phyloP scores from a whole-genome alignment of 2,888 invertebrate species.

The Ophion ventricosus region DNA sequence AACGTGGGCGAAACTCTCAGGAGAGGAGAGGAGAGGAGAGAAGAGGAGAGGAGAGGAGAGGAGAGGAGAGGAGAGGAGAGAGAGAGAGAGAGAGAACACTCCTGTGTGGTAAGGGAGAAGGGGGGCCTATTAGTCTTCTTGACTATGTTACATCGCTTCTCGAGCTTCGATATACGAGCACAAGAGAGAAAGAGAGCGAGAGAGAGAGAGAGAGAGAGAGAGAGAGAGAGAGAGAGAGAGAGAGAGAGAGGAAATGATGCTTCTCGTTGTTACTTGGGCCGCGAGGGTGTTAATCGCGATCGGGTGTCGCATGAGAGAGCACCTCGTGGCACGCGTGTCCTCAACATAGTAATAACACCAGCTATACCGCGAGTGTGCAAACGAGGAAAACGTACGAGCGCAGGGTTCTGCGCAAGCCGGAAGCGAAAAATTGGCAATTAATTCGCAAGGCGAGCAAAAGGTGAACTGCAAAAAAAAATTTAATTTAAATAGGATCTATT shows the following conservation, averaged over 20 bases:
- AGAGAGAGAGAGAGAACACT: conserved; percentile 38
- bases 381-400: background rate
- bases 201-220: conserved; percentile 28
- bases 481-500: no score
- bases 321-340: conserved; percentile 51
- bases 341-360: conserved; percentile 24
- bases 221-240: conserved; percentile 34
- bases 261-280: conserved; percentile 57
- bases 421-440: background rate
- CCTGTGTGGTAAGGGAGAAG: background rate
- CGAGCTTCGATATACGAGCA: conserved; percentile 33
- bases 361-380: background rate
- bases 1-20: conserved; percentile 63
- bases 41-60: no score
- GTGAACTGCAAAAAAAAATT: no score
- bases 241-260: conserved; percentile 37
- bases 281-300: conserved; percentile 67
- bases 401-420: background rate
- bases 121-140: conserved; percentile 63
- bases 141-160: conserved; percentile 26
- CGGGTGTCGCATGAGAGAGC: conserved; percentile 61
- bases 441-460: background rate
- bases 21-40: conserved; percentile 56
- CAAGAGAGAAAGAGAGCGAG: conserved; percentile 22
- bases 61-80: no score